phyloP scores from a whole-genome alignment of 2,888 invertebrate species.

The Drosophila siamana region DNA sequence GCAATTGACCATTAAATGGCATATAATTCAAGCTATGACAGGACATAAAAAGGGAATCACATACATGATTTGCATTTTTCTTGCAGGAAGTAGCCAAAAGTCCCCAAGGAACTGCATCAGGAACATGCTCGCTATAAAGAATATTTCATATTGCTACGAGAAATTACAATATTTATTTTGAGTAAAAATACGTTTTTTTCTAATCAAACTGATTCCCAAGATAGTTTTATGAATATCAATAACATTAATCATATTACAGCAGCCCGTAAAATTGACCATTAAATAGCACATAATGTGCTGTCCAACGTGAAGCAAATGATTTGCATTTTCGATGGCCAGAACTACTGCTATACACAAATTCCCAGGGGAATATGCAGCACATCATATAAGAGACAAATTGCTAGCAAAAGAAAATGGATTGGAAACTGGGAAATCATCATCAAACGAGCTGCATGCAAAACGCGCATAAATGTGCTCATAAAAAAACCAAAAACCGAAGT shows the following conservation, averaged over 20 bases:
- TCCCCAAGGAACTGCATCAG: not conserved
- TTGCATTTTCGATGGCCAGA: constrained; percentile 54
- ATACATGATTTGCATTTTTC: constrained; percentile 70
- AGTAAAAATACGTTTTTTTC: not conserved
- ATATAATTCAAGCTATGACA: constrained; percentile 41
- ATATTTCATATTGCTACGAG: not conserved
- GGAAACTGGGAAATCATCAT: constrained; percentile 30
- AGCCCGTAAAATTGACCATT: constrained; percentile 40
- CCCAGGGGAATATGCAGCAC: constrained; percentile 39
- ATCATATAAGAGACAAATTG: constrained; percentile 46
- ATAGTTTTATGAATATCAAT: not conserved
- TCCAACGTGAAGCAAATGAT: constrained; percentile 45
- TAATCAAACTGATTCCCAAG: constrained; percentile 18
- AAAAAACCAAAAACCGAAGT: constrained; percentile 1
- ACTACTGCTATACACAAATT: constrained; percentile 19
- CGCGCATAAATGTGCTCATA: constrained; percentile 44
- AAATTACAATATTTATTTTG: not conserved
- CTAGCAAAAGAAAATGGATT: constrained; percentile 7
- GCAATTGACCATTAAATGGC: constrained; percentile 73
- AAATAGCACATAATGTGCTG: constrained; percentile 37
- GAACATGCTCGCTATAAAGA: not conserved
- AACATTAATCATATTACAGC: constrained; percentile 44
- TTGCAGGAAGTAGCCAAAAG: constrained; percentile 24
- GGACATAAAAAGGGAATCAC: constrained; percentile 39
- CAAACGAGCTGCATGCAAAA: constrained; percentile 62